Evolutionary conservation across 2,113 vertebrate genomes (phyloP).

Genomic region (Osmerus eperlanus): DNA sequence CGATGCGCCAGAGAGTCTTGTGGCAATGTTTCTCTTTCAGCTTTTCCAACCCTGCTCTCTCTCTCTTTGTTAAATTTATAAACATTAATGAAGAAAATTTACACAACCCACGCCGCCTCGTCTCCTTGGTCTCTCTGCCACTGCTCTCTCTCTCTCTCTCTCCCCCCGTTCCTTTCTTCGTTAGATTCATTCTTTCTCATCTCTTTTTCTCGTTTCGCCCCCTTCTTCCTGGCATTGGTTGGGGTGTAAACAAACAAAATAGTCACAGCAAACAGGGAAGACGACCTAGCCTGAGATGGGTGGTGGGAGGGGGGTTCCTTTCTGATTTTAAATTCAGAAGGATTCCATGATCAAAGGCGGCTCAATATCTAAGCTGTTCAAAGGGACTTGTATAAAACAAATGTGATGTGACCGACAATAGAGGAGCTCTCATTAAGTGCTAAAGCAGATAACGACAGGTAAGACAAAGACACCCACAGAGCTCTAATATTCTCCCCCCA

Average conservation of each 20-base stretch:
- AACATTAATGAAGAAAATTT: constrained; percentile 85
- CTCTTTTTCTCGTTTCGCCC: neutral
- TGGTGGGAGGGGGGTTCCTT: constrained; percentile 64
- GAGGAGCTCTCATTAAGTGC: constrained; percentile 92
- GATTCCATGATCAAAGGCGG: constrained; percentile 90
- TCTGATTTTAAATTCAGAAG: constrained; percentile 93
- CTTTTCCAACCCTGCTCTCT: constrained; percentile 3
- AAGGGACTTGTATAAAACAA: constrained; percentile 91
- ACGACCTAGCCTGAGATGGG: constrained; percentile 14
- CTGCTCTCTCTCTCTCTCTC: constrained; percentile 11
- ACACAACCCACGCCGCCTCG: constrained; percentile 69
- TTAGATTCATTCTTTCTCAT: constrained; percentile 28
- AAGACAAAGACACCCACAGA: constrained; percentile 74
- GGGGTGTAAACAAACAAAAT: constrained; percentile 56
- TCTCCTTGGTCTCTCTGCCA: constrained; percentile 27
- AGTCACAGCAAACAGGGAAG: constrained; percentile 38
- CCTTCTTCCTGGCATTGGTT: constrained; percentile 34
- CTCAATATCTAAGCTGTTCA: constrained; percentile 91
- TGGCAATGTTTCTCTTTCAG: constrained; percentile 65
- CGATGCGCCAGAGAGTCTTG: constrained; percentile 71
- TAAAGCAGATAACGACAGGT: constrained; percentile 89
- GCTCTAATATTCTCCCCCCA: constrained; percentile 66
- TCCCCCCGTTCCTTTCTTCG: constrained; percentile 26
- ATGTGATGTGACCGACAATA: constrained; percentile 95
- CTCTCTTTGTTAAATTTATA: constrained; percentile 84